These are phyloP conservation scores for Cryptoprocta ferox DNA, from an alignment of 2,797 vertebrate species.

Conservation along the genomic window DNA sequence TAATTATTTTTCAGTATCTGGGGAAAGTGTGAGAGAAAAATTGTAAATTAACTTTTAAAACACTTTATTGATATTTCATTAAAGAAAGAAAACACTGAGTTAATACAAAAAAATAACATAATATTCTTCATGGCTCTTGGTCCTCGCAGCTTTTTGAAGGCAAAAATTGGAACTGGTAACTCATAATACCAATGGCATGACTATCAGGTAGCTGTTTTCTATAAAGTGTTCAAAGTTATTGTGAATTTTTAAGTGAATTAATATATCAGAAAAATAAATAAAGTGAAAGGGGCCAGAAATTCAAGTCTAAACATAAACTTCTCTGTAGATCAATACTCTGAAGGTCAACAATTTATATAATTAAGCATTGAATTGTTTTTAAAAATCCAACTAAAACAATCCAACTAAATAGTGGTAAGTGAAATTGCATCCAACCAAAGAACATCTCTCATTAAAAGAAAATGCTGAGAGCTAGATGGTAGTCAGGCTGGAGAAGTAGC, in stretches of 20 bases:
- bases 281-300: slow-evolving; percentile 14
- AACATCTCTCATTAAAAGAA: slow-evolving; percentile 64
- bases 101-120: background rate
- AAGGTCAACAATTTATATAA: slow-evolving; percentile 16
- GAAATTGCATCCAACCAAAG: slow-evolving; percentile 44
- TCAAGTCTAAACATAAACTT: slow-evolving; percentile 19
- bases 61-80: background rate
- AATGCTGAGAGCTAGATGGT: background rate
- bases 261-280: slow-evolving; percentile 10
- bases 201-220: background rate
- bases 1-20: background rate
- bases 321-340: background rate
- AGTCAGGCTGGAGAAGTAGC: slow-evolving; percentile 14
- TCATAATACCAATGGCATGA: background rate
- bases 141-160: background rate
- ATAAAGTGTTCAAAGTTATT: background rate
- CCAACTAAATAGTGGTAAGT: background rate
- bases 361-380: slow-evolving; percentile 6
- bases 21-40: background rate
- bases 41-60: slow-evolving; percentile 17
- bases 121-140: background rate
- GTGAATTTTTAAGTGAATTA: background rate
- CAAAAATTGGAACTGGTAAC: background rate
- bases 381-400: slow-evolving; percentile 29
- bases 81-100: background rate